A percentile compares a stretch with the other conserved stretches of the same genome.
Conservation (phyloP, 2,888 invertebrate genomes). For the Ophion slaviceki region DNA sequence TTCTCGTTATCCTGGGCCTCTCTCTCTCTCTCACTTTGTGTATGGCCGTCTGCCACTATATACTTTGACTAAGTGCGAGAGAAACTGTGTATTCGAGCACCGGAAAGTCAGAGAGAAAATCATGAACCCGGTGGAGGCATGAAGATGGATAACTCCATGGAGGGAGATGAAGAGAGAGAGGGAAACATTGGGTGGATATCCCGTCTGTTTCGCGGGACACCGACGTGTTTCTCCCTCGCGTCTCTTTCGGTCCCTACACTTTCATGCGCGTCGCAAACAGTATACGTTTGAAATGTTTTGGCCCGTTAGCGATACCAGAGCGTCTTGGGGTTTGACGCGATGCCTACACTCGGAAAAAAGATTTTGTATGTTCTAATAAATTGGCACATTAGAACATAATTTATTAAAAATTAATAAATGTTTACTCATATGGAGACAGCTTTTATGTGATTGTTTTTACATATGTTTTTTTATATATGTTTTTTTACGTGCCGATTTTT, state of each 20-base stretch:
- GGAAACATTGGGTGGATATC: constrained; percentile 32
- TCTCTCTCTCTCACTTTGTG: constrained; percentile 16
- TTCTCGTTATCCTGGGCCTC: constrained; percentile 24
- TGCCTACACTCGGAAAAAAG: neutral
- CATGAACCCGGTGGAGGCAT: constrained; percentile 40
- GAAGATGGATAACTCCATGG: constrained; percentile 58
- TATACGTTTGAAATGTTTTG: constrained; percentile 56
- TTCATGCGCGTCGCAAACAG: constrained; percentile 35
- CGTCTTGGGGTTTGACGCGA: neutral
- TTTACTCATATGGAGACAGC: too few relatives aligned
- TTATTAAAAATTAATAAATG: too few relatives aligned
- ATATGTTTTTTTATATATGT: too few relatives aligned
- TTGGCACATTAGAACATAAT: too few relatives aligned
- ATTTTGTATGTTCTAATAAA: too few relatives aligned
- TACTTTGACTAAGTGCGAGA: constrained; percentile 35
- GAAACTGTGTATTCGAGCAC: constrained; percentile 32
- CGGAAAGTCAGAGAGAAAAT: constrained; percentile 40
- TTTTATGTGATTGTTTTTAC: too few relatives aligned
- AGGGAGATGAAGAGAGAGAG: constrained; percentile 35
- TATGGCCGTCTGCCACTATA: constrained; percentile 32
- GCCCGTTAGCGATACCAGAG: constrained; percentile 41
- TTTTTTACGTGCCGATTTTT: too few relatives aligned
- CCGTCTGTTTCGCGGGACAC: neutral
- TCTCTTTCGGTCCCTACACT: constrained; percentile 8
- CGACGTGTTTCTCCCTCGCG: neutral